Percentiles rank a stretch among this genome's conserved stretches.
These are phyloP conservation scores for Polyergus mexicanus DNA, from an alignment of 1,140 invertebrate genomes.

Conservation along the genomic window DNA sequence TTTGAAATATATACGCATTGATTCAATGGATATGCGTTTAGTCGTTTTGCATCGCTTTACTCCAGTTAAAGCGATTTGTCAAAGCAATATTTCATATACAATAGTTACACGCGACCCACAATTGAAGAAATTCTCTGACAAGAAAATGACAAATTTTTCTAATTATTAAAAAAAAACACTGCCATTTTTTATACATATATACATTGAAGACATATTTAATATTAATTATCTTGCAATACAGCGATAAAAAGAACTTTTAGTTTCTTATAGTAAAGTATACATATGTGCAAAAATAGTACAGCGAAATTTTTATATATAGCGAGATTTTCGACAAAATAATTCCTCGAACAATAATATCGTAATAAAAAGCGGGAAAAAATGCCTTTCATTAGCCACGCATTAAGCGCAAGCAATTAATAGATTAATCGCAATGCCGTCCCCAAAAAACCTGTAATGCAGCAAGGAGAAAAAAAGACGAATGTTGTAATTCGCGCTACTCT, in stretches of 20 bases:
- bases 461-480: not conserved
- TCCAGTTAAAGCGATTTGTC: slow-evolving; percentile 82
- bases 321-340: slow-evolving; percentile 16
- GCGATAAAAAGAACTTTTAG: not conserved
- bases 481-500: not conserved
- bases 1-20: not conserved
- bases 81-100: slow-evolving; percentile 78
- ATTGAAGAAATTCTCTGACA: not conserved
- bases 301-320: slow-evolving; percentile 25
- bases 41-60: slow-evolving; percentile 84
- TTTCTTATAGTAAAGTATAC: not conserved
- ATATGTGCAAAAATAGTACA: slow-evolving; percentile 23
- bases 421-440: slow-evolving; percentile 42
- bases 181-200: slow-evolving; percentile 44
- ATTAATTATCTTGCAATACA: not conserved
- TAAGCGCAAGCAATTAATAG: slow-evolving; percentile 6
- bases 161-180: slow-evolving; percentile 58
- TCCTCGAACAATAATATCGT: not conserved
- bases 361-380: slow-evolving; percentile 7
- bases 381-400: slow-evolving; percentile 4
- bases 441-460: not conserved
- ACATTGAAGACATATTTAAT: not conserved
- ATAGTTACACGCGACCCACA: slow-evolving; percentile 47
- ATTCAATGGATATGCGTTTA: slow-evolving; percentile 18
- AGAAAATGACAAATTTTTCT: slow-evolving; percentile 44